A percentile compares a stretch with the other conserved stretches of the same genome.
These are phyloP conservation scores for Xiphydria camelus DNA, from an alignment of 2,888 invertebrate species.

Conservation along the genomic window DNA sequence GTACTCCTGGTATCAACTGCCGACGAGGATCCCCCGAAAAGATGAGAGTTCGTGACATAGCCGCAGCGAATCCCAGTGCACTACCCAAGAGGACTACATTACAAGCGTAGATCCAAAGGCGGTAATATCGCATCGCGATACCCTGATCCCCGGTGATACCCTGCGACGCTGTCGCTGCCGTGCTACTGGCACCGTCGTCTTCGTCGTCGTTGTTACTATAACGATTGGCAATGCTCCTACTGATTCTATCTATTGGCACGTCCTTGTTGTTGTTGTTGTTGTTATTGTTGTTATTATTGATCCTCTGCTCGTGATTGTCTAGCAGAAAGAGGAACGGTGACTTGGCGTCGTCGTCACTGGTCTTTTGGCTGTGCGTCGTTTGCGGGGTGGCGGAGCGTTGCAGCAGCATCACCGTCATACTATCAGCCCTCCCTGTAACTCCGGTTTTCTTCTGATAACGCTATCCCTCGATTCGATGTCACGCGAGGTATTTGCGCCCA, in stretches of 20 bases:
- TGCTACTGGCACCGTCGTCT: constrained; percentile 18
- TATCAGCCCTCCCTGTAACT: constrained; percentile 44
- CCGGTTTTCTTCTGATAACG: too few relatives aligned
- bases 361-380: constrained; percentile 53
- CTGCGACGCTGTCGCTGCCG: constrained; percentile 61
- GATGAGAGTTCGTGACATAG: constrained; percentile 71
- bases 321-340: constrained; percentile 49
- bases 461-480: constrained; percentile 2
- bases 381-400: constrained; percentile 57
- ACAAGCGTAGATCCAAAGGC: constrained; percentile 92
- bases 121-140: constrained; percentile 78
- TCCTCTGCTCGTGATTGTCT: constrained; percentile 39
- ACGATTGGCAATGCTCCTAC: constrained; percentile 9
- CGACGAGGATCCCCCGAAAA: constrained; percentile 69
- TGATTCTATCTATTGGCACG: too few relatives aligned
- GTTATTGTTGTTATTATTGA: constrained; percentile 24
- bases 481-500: background rate
- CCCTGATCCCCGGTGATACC: constrained; percentile 64
- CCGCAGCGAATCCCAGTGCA: constrained; percentile 78
- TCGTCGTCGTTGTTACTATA: constrained; percentile 16
- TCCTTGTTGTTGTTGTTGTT: constrained; percentile 29
- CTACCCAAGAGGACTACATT: constrained; percentile 84
- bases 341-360: constrained; percentile 46
- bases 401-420: constrained; percentile 59
- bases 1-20: constrained; percentile 72